A percentile compares a stretch with the other conserved stretches of the same genome.
phyloP scores from a whole-genome alignment of 2,888 invertebrate genomes.

The Lasiommata megera region DNA sequence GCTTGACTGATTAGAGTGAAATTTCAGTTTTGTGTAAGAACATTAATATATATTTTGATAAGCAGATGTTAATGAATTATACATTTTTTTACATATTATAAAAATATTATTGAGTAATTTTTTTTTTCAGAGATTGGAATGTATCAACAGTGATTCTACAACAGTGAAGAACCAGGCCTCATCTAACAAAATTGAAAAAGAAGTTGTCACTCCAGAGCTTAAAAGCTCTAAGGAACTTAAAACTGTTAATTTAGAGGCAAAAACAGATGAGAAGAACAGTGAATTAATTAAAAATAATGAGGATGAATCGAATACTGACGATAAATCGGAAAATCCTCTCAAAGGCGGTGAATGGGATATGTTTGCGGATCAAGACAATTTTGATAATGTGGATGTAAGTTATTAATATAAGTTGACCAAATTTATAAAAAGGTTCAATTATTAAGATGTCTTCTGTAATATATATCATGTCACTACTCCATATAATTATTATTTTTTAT shows the following conservation, averaged over 20 bases:
- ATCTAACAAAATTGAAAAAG: slow-evolving; percentile 6
- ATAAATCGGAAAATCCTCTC: slow-evolving; percentile 54
- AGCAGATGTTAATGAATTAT: too few species aligned
- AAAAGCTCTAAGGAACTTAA: slow-evolving; percentile 23
- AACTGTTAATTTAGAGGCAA: slow-evolving; percentile 12
- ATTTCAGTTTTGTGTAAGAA: too few species aligned
- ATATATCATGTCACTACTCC: too few species aligned
- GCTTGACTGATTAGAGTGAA: too few species aligned
- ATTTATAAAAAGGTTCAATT: too few species aligned
- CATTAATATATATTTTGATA: too few species aligned
- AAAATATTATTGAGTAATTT: too few species aligned
- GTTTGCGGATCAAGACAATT: slow-evolving; percentile 96
- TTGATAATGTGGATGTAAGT: slow-evolving; percentile 77
- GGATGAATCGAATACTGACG: slow-evolving; percentile 41
- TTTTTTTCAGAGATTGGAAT: slow-evolving; percentile 42
- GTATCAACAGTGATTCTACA: slow-evolving; percentile 29
- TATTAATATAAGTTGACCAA: too few species aligned
- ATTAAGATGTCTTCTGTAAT: too few species aligned
- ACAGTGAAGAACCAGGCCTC: slow-evolving; percentile 15
- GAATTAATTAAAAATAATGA: slow-evolving; percentile 24
- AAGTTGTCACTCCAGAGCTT: slow-evolving; percentile 22
- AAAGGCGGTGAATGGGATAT: slow-evolving; percentile 91
- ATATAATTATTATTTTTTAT: too few species aligned
- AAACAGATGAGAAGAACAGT: slow-evolving; percentile 19
- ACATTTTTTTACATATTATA: too few species aligned